Percentiles rank a stretch among this genome's conserved stretches.
These are phyloP conservation scores for Miichthys miiuy DNA, from an alignment of 2,797 vertebrate species.

Conservation along the genomic window DNA sequence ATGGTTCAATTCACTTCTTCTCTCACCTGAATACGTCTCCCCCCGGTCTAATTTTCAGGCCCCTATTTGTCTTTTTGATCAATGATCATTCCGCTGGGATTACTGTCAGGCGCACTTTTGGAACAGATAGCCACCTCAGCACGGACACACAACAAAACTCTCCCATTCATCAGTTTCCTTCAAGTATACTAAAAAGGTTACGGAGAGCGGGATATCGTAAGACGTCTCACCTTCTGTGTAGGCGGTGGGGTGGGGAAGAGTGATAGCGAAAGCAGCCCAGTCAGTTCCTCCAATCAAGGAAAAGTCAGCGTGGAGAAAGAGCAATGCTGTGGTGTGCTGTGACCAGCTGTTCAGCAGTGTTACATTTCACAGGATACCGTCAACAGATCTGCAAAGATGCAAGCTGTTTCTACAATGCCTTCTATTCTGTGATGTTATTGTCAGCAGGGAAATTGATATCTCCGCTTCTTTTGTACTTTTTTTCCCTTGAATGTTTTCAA, in stretches of 20 bases:
- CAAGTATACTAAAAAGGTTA: conserved; percentile 52
- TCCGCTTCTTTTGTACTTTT: conserved; percentile 26
- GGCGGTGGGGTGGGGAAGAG: conserved; percentile 31
- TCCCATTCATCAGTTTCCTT: conserved; percentile 50
- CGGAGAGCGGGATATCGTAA: conserved; percentile 22
- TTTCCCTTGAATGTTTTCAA: conserved; percentile 1
- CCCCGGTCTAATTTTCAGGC: conserved; percentile 55
- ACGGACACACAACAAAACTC: conserved; percentile 26
- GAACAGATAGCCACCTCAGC: conserved; percentile 48
- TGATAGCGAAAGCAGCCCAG: conserved; percentile 24
- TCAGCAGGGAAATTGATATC: conserved; percentile 32
- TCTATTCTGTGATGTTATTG: conserved; percentile 39
- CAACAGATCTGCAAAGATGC: conserved; percentile 59
- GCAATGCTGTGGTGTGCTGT: conserved; percentile 51
- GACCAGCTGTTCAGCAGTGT: conserved; percentile 72
- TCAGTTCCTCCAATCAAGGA: conserved; percentile 44
- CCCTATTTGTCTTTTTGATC: conserved; percentile 70
- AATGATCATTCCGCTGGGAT: conserved; percentile 66
- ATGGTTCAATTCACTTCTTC: conserved; percentile 38
- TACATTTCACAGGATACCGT: conserved; percentile 72
- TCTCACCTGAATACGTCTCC: conserved; percentile 53
- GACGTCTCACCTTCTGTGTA: conserved; percentile 43
- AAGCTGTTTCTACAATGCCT: conserved; percentile 62
- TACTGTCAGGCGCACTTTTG: conserved; percentile 53
- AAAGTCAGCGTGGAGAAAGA: conserved; percentile 49